Percentiles rank a stretch among this genome's conserved stretches.
These are phyloP conservation scores for Drosophila flavopinicola DNA, from an alignment of 2,888 invertebrate genomes.

Conservation along the genomic window DNA sequence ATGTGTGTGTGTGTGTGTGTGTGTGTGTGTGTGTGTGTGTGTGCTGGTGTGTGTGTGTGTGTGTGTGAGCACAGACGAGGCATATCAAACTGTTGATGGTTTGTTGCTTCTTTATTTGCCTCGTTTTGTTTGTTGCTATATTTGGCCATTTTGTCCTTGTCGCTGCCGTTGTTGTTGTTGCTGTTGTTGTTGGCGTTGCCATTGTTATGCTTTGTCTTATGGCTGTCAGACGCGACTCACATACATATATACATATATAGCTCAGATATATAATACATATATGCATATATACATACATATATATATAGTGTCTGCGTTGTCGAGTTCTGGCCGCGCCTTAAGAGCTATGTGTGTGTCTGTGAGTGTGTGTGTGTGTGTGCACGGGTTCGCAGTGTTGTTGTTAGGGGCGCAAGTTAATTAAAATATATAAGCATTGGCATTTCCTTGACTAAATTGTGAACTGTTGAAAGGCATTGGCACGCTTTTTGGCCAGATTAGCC, in stretches of 20 bases:
- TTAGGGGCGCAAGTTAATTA: conserved; percentile 57
- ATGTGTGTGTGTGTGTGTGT: conserved; percentile 2
- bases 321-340: conserved; percentile 66
- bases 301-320: conserved; percentile 22
- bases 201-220: conserved; percentile 71
- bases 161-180: conserved; percentile 4
- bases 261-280: background rate
- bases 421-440: conserved; percentile 62
- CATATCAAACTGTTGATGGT: conserved; percentile 79
- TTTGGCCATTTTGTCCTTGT: conserved; percentile 69
- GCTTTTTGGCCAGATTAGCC: conserved; percentile 62
- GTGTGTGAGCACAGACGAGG: conserved; percentile 59
- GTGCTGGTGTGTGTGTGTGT: conserved; percentile 12
- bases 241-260: conserved; percentile 13
- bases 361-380: conserved; percentile 20
- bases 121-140: conserved; percentile 75
- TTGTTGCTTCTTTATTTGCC: conserved; percentile 77
- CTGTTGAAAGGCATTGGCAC: conserved; percentile 68
- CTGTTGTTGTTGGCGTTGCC: conserved; percentile 45
- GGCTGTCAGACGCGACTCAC: conserved; percentile 44
- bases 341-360: conserved; percentile 28
- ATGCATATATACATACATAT: conserved; percentile 13
- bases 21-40: conserved; percentile 10
- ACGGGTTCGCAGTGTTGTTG: too few species aligned
- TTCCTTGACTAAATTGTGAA: conserved; percentile 50